Conservation (phyloP, 2,113 vertebrate genomes). For the Dipodomys merriami region DNA sequence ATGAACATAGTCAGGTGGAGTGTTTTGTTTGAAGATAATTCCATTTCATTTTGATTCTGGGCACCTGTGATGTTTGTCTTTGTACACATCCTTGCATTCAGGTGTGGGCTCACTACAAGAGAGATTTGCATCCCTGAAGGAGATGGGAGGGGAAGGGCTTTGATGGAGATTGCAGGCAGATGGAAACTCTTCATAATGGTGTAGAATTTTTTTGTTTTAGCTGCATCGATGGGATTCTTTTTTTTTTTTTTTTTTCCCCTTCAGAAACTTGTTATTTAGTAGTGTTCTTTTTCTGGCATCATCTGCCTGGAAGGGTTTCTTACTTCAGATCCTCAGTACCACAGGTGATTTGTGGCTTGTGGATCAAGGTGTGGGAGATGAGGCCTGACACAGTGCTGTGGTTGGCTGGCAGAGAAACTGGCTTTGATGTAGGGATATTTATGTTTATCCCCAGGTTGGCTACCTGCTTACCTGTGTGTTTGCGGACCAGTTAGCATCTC, state of each 20-base stretch:
- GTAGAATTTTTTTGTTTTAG: not conserved
- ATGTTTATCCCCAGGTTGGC: not conserved
- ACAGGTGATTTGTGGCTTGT: not conserved
- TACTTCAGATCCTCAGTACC: not conserved
- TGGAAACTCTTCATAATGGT: not conserved
- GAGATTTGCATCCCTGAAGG: constrained; percentile 69
- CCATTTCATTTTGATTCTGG: constrained; percentile 65
- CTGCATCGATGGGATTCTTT: constrained; percentile 48
- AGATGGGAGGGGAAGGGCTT: not conserved
- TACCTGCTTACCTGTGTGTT: not conserved
- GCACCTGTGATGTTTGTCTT: constrained; percentile 54
- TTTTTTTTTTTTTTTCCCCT: constrained; percentile 48
- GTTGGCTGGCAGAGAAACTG: not conserved
- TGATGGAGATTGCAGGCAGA: not conserved
- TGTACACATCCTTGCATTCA: constrained; percentile 63
- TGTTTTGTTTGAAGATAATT: constrained; percentile 67
- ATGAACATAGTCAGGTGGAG: constrained; percentile 52
- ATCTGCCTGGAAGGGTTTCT: not conserved
- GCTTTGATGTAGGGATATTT: not conserved
- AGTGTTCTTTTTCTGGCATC: not conserved
- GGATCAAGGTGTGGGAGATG: not conserved
- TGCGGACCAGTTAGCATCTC: not conserved
- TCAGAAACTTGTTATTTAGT: not conserved
- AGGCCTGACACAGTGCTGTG: not conserved
- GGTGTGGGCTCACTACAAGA: constrained; percentile 59